Evolutionary conservation across 2,113 vertebrate species (phyloP), one percentile per base, ranked within the genome.

Genomic region (Nicator chloris): DNA sequence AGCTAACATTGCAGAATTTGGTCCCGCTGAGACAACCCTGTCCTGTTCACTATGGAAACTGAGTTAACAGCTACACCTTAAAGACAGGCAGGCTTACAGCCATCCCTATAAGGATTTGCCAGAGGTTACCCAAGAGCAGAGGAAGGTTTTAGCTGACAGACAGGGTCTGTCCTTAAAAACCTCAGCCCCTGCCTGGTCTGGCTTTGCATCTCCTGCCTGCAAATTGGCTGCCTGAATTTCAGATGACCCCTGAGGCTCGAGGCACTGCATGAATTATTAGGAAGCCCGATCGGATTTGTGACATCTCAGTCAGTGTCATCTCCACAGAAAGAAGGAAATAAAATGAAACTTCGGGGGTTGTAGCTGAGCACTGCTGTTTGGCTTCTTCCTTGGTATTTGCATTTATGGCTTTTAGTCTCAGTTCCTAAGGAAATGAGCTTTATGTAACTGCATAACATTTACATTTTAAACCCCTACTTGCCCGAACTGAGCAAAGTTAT

Each of bases 171-270:
- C 90, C 72, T 86, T 72, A 92, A 80, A 91, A 91, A 76, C 72
- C 59, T 83, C 87, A 81, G 56, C 40, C 63, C 39, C n/a, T 76
- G 75, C 61, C 71, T 72, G 44, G 22, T 31, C 70, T n/a, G 60
- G 56, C 69, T 84, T 81, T 56, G 57, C 86, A 27, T 83, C 15
- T 31, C 57, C 49, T 76, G 78, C 53, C 75, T 85, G 91, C 70
- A 87, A 93, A 95, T 85, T 90, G 94, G 57, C 86, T 79, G 86
- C 72, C 57, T 90, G 95, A 69, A 88, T 91, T 81, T 54, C 17
- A 91, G 89, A 91, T 89, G 93, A 94, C 89, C 80, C 80, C 80
- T 4, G 91, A 75, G 94, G 94, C 88, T 71, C 0, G 0, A 64
- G 91, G 61, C 6, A 5, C 88, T 81, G 87, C 81, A n/a, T n/a